Evolutionary conservation across 2,113 vertebrate genomes (phyloP), one percentile per base, ranked within the genome.

Genomic region (Semicossyphus pulcher): DNA sequence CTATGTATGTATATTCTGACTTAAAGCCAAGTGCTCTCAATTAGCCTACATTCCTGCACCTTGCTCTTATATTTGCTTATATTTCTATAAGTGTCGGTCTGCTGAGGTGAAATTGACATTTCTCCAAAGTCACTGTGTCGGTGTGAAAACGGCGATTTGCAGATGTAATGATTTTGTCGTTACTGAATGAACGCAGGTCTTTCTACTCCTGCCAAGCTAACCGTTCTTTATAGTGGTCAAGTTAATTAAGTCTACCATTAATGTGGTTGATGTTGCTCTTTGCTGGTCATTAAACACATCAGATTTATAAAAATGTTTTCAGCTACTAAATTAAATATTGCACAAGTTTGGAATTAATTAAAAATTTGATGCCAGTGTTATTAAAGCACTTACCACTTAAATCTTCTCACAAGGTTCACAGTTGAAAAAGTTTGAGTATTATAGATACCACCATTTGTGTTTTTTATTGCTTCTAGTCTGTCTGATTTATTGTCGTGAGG

Each of bases 401-500:
- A 45, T 64, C 23, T 47, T 54, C n/a, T 48, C 29, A 32, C 31
- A 61, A 63, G 31, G 25, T 64, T 56, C 20, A 29, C 10, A 44
- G 29, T 34, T 14, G 29, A 34, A 25, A 21, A 69, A 2, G n/a
- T n/a, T n/a, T n/a, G n/a, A n/a, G n/a, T 60, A 25, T 28, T 53
- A 25, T 45, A 8, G 42, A 77, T 45, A 77, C n/a, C 23, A 41
- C 60, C 65, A 66, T 53, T 66, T 77, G 58, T 45, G 8, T 69
- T 78, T 71, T 72, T 29, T 63, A 69, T 76, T 48, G 54, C 26
- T 52, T 49, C 10, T 52, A 20, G 56, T 65, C 10, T 21, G 31
- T 66, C 25, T 78, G 31, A 84, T 88, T 86, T 84, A 80, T 70
- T 65, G 37, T 49, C 20, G 36, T 53, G 45, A 37, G 31, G 37